Percentiles rank a stretch among this genome's conserved stretches.
Evolutionary conservation across 2,888 invertebrate species (phyloP).

Genomic region (Aspidiotus rigidus): DNA sequence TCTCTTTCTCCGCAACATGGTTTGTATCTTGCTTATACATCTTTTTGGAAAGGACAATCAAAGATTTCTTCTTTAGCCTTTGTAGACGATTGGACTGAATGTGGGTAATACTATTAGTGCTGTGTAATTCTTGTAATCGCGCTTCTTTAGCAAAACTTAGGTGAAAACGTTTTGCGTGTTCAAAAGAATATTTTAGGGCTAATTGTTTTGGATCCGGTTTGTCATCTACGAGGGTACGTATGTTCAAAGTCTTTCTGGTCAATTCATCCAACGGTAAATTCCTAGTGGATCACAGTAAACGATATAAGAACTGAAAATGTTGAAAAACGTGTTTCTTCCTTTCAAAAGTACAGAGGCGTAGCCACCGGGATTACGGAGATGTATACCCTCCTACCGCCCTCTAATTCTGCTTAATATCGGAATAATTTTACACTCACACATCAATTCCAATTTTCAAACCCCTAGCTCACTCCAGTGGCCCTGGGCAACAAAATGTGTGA

Average conservation of each 20-base stretch:
- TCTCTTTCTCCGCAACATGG: neutral
- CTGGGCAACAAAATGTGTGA: too few species aligned
- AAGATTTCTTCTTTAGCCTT: constrained; percentile 15
- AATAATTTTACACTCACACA: too few species aligned
- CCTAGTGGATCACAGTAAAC: too few species aligned
- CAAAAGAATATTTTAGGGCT: constrained; percentile 7
- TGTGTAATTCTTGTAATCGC: constrained; percentile 21
- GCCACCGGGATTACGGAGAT: too few species aligned
- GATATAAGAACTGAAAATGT: too few species aligned
- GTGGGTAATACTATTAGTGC: constrained; percentile 5
- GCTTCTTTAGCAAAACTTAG: constrained; percentile 12
- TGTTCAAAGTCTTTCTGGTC: constrained; percentile 17
- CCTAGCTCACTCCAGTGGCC: too few species aligned
- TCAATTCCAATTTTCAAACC: too few species aligned
- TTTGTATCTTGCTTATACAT: too few species aligned
- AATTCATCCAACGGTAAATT: constrained; percentile 11
- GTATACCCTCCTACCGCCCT: too few species aligned
- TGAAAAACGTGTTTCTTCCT: too few species aligned
- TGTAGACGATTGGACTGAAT: constrained; percentile 14
- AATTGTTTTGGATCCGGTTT: constrained; percentile 5
- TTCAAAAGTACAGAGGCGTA: too few species aligned
- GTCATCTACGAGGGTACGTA: neutral
- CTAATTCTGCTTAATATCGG: too few species aligned
- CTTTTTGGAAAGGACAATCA: constrained; percentile 14
- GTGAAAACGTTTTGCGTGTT: constrained; percentile 21